Percentiles rank a stretch among this genome's conserved stretches.
phyloP scores from a whole-genome alignment of 2,888 invertebrate species.

The Myopa testacea region DNA sequence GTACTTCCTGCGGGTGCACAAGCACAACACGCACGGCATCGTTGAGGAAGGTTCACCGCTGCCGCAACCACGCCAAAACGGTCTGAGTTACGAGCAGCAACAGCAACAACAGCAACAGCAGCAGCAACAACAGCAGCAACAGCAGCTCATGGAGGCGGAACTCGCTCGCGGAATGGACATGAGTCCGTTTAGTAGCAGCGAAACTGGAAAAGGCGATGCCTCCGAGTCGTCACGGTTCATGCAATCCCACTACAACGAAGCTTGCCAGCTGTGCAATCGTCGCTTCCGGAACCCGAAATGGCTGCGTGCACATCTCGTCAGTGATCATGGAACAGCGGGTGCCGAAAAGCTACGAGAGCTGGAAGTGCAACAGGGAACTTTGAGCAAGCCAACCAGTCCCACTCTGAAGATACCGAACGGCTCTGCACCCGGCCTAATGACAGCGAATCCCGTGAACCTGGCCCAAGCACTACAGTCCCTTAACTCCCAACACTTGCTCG shows the following conservation, averaged over 20 bases:
- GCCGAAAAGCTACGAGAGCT: slow-evolving; percentile 66
- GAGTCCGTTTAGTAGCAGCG: slow-evolving; percentile 52
- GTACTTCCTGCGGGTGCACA: slow-evolving; percentile 96
- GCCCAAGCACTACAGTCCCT: slow-evolving; percentile 64
- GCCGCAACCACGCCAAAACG: slow-evolving; percentile 67
- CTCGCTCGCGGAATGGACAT: slow-evolving; percentile 48
- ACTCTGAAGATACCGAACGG: slow-evolving; percentile 68
- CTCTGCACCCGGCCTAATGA: slow-evolving; percentile 40
- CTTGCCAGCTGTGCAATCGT: slow-evolving; percentile 87
- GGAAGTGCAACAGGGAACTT: slow-evolving; percentile 58
- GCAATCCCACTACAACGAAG: slow-evolving; percentile 78
- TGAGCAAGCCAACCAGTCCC: slow-evolving; percentile 64
- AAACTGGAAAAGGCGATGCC: slow-evolving; percentile 43
- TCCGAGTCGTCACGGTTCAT: slow-evolving; percentile 70
- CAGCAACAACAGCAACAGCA: slow-evolving; percentile 53
- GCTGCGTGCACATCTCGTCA: slow-evolving; percentile 86
- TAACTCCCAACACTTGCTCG: slow-evolving; percentile 60
- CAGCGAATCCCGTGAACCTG: slow-evolving; percentile 57
- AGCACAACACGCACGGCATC: slow-evolving; percentile 97
- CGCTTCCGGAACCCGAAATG: slow-evolving; percentile 90
- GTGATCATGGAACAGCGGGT: slow-evolving; percentile 81
- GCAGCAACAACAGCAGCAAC: slow-evolving; percentile 52
- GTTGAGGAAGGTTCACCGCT: slow-evolving; percentile 81
- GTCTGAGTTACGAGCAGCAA: slow-evolving; percentile 55
- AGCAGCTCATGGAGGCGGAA: slow-evolving; percentile 50